Evolutionary conservation across 2,797 vertebrate species (phyloP), one percentile per base, ranked within the genome.

Genomic region (Sylvia borin): DNA sequence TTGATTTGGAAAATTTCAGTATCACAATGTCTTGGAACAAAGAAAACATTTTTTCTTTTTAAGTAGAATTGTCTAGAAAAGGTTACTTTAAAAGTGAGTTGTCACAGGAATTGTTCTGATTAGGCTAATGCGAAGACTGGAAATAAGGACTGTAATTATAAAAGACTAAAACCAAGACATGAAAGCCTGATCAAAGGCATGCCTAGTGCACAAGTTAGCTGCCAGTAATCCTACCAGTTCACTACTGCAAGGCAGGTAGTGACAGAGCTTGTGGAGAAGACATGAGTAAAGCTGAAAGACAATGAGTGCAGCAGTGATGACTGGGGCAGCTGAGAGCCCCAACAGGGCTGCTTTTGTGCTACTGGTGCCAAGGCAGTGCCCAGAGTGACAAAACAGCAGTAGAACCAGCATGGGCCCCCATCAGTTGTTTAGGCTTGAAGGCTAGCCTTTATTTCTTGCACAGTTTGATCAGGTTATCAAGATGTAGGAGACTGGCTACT

Each of bases 351-450:
- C 9, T 5, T 32, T 79, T 64, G 17, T 10, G 36, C n/a, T 60
- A 24, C 8, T 55, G 3, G 4, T 21, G 29, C 38, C 53, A 51
- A 67, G 40, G 20, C 5, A 36, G 32, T 0, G 3, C n/a, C 3
- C 27, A 26, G 20, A 55, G 16, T 43, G 24, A 81, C n/a, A 50
- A 53, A 72, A 38, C 40, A 72, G 34, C 55, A 62, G 29, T 2
- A 13, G 36, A 90, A 66, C 5, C 38, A 40, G 40, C 16, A 13
- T 6, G 29, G 45, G 31, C 38, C 55, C 13, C 9, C 34, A 14
- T 24, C 47, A 42, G 20, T 31, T 6, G 0, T 42, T 74, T 21
- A 57, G 27, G 27, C 18, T 88, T 62, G 58, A 81, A 36, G 43
- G 7, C 32, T 51, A 75, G 13, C 27, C 42, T 78, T 68, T 65